A percentile compares a stretch with the other conserved stretches of the same genome.
These are phyloP conservation scores for Pseudeuparius sepicola DNA, from an alignment of 2,888 invertebrate species.

Conservation along the genomic window DNA sequence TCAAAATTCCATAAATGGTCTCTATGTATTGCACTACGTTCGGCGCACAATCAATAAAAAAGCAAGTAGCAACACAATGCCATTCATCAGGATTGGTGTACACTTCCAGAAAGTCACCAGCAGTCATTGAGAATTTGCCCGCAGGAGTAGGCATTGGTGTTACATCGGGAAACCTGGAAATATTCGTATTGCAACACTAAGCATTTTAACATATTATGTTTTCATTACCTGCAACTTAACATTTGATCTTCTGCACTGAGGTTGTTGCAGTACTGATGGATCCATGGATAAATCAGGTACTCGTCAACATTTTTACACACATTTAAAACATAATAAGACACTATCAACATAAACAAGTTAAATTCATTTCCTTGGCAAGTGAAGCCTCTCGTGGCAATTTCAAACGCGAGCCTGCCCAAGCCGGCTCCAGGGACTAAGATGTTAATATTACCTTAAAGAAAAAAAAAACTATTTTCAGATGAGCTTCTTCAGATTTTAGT, in stretches of 20 bases:
- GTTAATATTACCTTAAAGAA: slow-evolving; percentile 54
- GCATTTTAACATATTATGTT: not conserved
- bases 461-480: too few relatives aligned
- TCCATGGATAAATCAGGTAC: slow-evolving; percentile 85
- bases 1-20: slow-evolving; percentile 79
- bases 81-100: slow-evolving; percentile 63
- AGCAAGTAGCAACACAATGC: slow-evolving; percentile 92
- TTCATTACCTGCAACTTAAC: slow-evolving; percentile 44
- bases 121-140: slow-evolving; percentile 83
- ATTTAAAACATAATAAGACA: slow-evolving; percentile 93
- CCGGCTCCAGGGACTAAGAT: slow-evolving; percentile 96
- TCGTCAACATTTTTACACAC: slow-evolving; percentile 63
- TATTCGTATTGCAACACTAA: not conserved
- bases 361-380: slow-evolving; percentile 96
- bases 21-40: slow-evolving; percentile 94
- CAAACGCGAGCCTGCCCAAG: slow-evolving; percentile 85
- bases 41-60: slow-evolving; percentile 97
- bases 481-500: too few relatives aligned
- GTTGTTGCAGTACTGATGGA: slow-evolving; percentile 91
- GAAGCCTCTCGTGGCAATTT: slow-evolving; percentile 83
- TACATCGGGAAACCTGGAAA: slow-evolving; percentile 72
- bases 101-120: slow-evolving; percentile 93
- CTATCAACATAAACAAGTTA: slow-evolving; percentile 93
- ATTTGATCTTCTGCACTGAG: slow-evolving; percentile 72
- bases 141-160: slow-evolving; percentile 59